phyloP scores from a whole-genome alignment of 1,140 invertebrate species.

The Trichoplusia ni region DNA sequence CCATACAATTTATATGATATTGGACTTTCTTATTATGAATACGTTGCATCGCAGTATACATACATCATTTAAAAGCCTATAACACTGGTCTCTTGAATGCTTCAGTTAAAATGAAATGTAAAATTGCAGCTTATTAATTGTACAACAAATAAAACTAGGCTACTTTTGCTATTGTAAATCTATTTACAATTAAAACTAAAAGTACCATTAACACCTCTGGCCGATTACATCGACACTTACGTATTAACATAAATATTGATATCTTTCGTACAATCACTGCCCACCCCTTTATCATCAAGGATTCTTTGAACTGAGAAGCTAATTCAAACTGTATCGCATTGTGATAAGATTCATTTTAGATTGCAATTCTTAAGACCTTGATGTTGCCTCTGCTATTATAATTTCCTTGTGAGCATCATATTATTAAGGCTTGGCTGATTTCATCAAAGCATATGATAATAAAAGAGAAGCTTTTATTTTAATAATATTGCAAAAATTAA shows the following conservation, averaged over 20 bases:
- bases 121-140: no score
- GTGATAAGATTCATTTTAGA: background rate
- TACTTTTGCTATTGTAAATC: background rate
- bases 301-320: background rate
- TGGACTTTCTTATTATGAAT: no score
- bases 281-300: background rate
- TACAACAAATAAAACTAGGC: background rate
- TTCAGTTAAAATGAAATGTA: no score
- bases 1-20: no score
- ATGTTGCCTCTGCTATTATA: background rate
- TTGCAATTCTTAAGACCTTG: background rate
- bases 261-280: conserved; percentile 13
- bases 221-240: conserved; percentile 22
- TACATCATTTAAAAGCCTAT: no score
- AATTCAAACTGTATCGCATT: conserved; percentile 1
- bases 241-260: conserved; percentile 20
- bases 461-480: background rate
- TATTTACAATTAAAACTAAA: conserved; percentile 12
- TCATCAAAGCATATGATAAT: background rate
- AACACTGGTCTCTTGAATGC: no score
- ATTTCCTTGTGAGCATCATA: conserved; percentile 15
- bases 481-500: background rate
- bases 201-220: conserved; percentile 18
- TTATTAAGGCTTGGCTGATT: background rate
- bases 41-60: no score